Evolutionary conservation across 2,888 invertebrate genomes (phyloP), one percentile per base, ranked within the genome.

Genomic region (Lamellibrachia columna): DNA sequence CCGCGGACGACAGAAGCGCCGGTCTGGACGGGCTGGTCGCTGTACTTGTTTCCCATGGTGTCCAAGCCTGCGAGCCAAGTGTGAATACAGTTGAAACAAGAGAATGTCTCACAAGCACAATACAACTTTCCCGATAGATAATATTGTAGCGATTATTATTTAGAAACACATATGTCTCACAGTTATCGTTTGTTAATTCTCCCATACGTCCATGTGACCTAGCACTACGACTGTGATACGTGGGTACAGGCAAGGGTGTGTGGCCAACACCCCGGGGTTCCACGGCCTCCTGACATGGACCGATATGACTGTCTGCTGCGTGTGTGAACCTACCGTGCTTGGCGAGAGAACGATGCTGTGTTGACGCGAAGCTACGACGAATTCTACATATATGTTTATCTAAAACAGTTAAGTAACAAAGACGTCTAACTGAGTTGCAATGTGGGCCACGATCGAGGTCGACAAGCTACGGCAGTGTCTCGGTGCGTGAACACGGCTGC

Each of bases 41-140:
- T 75, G 75, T 75, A 75, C 22, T 75, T 75, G 75, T 75, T 75
- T 11, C 75, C 75, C 75, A 75, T 75, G 75, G 75, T n/a, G 75
- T 75, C 22, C 75, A n/a, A n/a, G 8, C 75, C 75, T 75, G 75
- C 22, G 15, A 55, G 9, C 4, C 4, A 55, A 55, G 55, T 75
- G 75, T 11, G 22, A 75, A n/a, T 15, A 75, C 22, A 6, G 3
- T 15, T 60, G 60, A 15, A 60, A 75, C 75, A 22, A n/a, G 75
- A 75, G 75, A 22, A n/a, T 75, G 75, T 75, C n/a, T 75, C 75
- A 75, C 75, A n/a, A 75, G n/a, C 75, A 75, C 75, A 75, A 15
- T 22, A 6, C 75, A 75, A 75, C 75, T 75, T 75, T 40, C 40
- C 40, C 75, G 75, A 22, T 40, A 40, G 1, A 22, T 75, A 75